Evolutionary conservation across 2,888 invertebrate genomes (phyloP).

Genomic region (Cremastobaeus sp.): DNA sequence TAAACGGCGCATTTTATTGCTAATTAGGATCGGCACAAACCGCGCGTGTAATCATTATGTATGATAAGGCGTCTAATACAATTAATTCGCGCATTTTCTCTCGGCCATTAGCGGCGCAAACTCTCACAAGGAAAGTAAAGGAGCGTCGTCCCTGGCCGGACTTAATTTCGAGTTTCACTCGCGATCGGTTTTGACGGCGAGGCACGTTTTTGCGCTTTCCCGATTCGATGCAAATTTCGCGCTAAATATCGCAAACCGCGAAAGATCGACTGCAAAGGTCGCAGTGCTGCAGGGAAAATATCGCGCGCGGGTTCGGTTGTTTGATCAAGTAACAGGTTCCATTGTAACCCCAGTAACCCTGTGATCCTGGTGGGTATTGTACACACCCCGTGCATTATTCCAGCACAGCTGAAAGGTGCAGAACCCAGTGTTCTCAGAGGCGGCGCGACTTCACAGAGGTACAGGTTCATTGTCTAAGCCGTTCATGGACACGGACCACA

Average conservation of each 20-base stretch:
- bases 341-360: constrained; percentile 28
- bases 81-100: constrained; percentile 30
- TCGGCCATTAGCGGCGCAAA: constrained; percentile 8
- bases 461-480: constrained; percentile 49
- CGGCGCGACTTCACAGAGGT: constrained; percentile 36
- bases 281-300: too few species aligned
- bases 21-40: constrained; percentile 7
- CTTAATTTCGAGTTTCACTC: constrained; percentile 28
- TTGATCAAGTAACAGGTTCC: constrained; percentile 40
- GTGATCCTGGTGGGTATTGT: constrained; percentile 27
- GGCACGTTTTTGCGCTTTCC: constrained; percentile 7
- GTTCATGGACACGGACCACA: constrained; percentile 28
- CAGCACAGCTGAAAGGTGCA: constrained; percentile 36
- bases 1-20: constrained; percentile 12
- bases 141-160: neutral
- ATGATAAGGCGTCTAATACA: constrained; percentile 19
- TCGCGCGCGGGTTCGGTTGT: constrained; percentile 22
- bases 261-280: too few species aligned
- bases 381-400: constrained; percentile 41
- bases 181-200: too few species aligned
- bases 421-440: constrained; percentile 42
- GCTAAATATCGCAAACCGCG: constrained; percentile 1
- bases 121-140: constrained; percentile 29
- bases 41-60: constrained; percentile 5
- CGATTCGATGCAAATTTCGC: neutral